Percentiles rank a stretch among this genome's conserved stretches.
These are phyloP conservation scores for Sinhomidia bicolor DNA, from an alignment of 2,888 invertebrate genomes.

Conservation along the genomic window DNA sequence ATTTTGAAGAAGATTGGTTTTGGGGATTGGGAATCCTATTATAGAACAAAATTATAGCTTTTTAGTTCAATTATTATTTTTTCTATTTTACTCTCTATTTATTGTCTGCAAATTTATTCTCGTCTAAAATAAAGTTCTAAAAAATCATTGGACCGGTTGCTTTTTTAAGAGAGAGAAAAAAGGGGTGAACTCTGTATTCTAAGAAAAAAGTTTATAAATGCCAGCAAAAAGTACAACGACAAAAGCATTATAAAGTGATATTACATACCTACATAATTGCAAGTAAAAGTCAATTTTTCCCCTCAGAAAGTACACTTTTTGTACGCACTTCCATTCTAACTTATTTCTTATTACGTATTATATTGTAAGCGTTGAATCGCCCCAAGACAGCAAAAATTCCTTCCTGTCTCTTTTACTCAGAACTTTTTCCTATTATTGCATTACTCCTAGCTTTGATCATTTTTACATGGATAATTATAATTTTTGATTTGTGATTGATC, in stretches of 20 bases:
- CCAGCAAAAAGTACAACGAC: no score
- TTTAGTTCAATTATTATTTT: neutral
- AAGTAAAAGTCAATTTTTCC: no score
- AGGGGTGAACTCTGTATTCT: no score
- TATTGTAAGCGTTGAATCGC: neutral
- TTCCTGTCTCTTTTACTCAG: slow-evolving; percentile 65
- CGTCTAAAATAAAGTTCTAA: no score
- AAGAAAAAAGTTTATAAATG: no score
- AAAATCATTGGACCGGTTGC: no score
- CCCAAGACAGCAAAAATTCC: slow-evolving; percentile 51
- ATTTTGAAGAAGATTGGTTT: neutral
- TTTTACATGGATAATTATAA: slow-evolving; percentile 67
- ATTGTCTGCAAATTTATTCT: neutral
- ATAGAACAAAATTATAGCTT: neutral
- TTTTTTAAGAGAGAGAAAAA: no score
- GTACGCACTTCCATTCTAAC: neutral
- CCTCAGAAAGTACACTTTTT: no score
- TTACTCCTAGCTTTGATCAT: slow-evolving; percentile 63
- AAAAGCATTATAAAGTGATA: no score
- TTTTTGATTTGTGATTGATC: slow-evolving; percentile 64
- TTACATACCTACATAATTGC: no score
- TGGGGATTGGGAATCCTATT: neutral
- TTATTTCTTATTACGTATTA: neutral
- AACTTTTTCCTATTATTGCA: slow-evolving; percentile 67
- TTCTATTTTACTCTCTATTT: neutral